phyloP scores from a whole-genome alignment of 2,797 vertebrate genomes.

The Falco peregrinus region DNA sequence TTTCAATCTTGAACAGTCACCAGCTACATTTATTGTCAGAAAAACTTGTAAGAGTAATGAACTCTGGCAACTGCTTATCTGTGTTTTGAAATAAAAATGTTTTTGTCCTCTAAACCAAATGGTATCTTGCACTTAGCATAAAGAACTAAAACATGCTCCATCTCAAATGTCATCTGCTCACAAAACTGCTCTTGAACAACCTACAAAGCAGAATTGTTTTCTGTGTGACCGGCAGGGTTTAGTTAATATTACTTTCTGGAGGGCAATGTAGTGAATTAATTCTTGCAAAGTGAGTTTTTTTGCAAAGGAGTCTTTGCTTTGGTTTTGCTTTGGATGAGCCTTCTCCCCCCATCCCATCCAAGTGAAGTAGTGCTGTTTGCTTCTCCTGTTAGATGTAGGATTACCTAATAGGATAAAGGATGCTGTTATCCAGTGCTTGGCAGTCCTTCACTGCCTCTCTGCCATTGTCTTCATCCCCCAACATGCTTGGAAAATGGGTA shows the following conservation, averaged over 20 bases:
- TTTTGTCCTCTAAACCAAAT: not conserved
- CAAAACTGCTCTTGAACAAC: not conserved
- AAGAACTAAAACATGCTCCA: not conserved
- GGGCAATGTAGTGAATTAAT: not conserved
- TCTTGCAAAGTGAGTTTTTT: not conserved
- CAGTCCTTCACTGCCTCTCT: not conserved
- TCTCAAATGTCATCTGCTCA: not conserved
- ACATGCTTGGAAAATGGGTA: not conserved
- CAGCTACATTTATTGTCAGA: not conserved
- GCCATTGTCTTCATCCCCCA: not conserved
- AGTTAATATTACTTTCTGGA: not conserved
- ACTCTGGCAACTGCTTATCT: not conserved
- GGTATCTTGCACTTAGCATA: not conserved
- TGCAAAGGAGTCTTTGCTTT: not conserved
- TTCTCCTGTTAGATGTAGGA: not conserved
- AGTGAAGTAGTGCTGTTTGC: not conserved
- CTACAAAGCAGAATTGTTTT: not conserved
- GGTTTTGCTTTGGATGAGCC: not conserved
- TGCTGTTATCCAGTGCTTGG: not conserved
- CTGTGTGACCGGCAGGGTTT: not conserved
- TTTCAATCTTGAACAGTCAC: not conserved
- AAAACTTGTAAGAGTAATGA: not conserved
- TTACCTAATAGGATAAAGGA: not conserved
- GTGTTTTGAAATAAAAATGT: conserved; percentile 1
- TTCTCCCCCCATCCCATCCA: not conserved